Percentiles rank a stretch among this genome's conserved stretches.
Evolutionary conservation across 2,113 vertebrate species (phyloP).

Genomic region (Pseudopodoces humilis): DNA sequence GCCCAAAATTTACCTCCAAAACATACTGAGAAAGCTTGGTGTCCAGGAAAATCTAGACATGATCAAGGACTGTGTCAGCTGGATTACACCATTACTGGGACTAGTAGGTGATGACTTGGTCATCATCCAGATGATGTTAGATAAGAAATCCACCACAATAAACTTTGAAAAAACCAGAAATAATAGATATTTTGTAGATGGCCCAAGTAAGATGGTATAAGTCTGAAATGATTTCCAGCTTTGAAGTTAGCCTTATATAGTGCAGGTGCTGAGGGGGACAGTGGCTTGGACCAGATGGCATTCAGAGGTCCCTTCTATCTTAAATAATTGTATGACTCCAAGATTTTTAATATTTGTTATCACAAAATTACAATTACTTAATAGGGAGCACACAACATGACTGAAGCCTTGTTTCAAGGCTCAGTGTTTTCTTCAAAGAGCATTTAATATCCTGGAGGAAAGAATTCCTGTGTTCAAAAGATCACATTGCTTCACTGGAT

Average conservation of each 20-base stretch:
- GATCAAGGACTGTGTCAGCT: not conserved
- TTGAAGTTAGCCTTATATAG: not conserved
- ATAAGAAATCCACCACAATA: not conserved
- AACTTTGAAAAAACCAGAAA: not conserved
- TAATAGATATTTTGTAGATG: not conserved
- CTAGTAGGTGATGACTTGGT: not conserved
- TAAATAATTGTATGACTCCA: not conserved
- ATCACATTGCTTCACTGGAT: not conserved
- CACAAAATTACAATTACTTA: not conserved
- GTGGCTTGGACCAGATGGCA: not conserved
- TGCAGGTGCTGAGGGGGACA: not conserved
- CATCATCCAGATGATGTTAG: not conserved
- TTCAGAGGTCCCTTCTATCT: not conserved
- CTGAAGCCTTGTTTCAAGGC: not conserved
- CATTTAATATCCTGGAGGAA: not conserved
- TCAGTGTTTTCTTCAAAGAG: not conserved
- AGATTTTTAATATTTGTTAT: not conserved
- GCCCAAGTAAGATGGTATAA: not conserved
- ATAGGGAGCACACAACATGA: not conserved
- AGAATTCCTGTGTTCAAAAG: not conserved
- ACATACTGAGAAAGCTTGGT: not conserved
- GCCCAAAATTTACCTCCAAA: not conserved
- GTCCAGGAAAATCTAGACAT: not conserved
- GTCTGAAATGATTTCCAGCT: not conserved
- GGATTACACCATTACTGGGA: not conserved